Evolutionary conservation across 1,140 invertebrate genomes (phyloP).

Genomic region (Caenorhabditis briggsae): DNA sequence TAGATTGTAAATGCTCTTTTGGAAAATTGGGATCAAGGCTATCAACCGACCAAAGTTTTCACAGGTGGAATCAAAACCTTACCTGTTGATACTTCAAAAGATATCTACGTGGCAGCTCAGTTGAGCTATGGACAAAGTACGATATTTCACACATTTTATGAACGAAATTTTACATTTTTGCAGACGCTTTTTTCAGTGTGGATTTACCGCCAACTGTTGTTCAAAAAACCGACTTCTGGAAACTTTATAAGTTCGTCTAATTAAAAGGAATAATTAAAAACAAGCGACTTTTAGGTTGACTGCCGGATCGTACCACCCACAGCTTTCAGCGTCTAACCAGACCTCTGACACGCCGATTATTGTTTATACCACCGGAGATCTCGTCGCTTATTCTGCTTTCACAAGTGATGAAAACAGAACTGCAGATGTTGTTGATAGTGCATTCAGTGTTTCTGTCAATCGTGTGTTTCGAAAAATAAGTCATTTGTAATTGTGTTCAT

Average conservation of each 20-base stretch:
- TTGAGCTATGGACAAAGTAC: not conserved
- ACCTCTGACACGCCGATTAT: not conserved
- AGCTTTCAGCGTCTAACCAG: not conserved
- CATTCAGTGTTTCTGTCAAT: constrained; percentile 18
- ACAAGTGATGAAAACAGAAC: not conserved
- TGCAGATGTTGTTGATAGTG: not conserved
- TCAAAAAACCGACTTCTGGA: not conserved
- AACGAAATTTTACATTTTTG: not conserved
- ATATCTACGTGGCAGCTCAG: not conserved
- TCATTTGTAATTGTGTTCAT: not conserved
- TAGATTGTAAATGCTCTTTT: not conserved
- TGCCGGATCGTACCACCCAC: not conserved
- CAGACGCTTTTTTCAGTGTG: not conserved
- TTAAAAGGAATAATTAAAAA: not conserved
- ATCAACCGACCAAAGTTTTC: not conserved
- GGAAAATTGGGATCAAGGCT: not conserved
- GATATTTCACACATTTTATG: not conserved
- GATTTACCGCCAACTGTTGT: not conserved
- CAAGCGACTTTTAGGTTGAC: not conserved
- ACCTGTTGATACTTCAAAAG: not conserved
- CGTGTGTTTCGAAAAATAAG: not conserved
- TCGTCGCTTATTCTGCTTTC: not conserved
- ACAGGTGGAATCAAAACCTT: not conserved
- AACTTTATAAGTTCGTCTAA: not conserved
- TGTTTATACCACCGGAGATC: not conserved